Base-by-base conservation (phyloP, 2,888 invertebrate species). In the Hirtodrosophila alboralis region DNA sequence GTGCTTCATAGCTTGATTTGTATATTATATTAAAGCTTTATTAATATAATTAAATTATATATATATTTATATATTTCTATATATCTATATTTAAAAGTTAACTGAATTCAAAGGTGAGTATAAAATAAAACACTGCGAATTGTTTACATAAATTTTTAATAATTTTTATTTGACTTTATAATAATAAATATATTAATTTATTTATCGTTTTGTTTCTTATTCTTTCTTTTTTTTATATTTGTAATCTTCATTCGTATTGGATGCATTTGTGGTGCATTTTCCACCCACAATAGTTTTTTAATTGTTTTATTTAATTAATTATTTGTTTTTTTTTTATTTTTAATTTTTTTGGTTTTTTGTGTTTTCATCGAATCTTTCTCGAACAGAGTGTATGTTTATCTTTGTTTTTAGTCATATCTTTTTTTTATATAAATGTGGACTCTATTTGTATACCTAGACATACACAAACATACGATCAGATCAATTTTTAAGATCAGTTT, bases 161-260 rank as follows among this genome's bases (percentile, higher is more conserved):
- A 75, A 80, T 81, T 69, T 77, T 72, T 84, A 75, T 78, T 78
- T 76, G 77, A 78, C 74, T 80, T 84, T 84, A n/a, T 73, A 84
- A 80, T 78, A 78, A 70, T 78, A 78, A 78, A 84, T 79, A 84
- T 83, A 76, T 81, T 75, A 64, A 80, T 79, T 68, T 72, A 63
- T 75, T 75, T 78, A 65, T 61, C 40, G 51, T 9, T 52, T 34
- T 27, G 21, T 28, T 51, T 44, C n/a, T 28, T 37, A n/a, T 62
- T n/a, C 40, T 51, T 9, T 52, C 33, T 27, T 26, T 28, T 51
- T 44, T 10, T 28, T 37, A n/a, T 62, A 58, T 45, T 60, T 68
- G 44, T 60, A 57, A 59, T 38, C 26, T 57, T 62, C 40, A 44
- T 49, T 64, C 40, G 43, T 52, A 34, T 44, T 38, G 37, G 34